These are phyloP conservation scores for Ammodytes marinus DNA, from an alignment of 2,113 vertebrate genomes.

Conservation along the genomic window DNA sequence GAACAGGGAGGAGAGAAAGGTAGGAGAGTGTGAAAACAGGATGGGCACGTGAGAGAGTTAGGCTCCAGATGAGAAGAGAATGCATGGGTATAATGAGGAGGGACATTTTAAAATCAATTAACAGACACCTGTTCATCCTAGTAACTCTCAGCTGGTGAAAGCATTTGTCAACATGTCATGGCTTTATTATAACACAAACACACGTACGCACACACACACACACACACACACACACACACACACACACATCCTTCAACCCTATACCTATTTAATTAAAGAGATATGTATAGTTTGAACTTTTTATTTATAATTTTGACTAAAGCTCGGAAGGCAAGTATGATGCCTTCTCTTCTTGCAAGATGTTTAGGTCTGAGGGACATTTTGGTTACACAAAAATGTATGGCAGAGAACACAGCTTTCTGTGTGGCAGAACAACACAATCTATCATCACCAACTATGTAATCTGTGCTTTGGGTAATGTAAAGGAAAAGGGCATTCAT, in stretches of 20 bases:
- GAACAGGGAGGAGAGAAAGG: slow-evolving; percentile 29
- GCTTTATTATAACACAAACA: background rate
- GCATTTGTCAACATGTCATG: slow-evolving; percentile 25
- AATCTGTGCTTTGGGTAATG: background rate
- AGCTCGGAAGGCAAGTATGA: background rate
- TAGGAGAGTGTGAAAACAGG: slow-evolving; percentile 37
- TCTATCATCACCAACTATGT: background rate
- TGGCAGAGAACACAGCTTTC: background rate
- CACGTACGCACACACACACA: background rate
- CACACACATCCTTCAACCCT: too few relatives aligned
- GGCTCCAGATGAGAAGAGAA: background rate
- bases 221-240: too few relatives aligned
- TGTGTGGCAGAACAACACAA: background rate
- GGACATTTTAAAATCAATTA: slow-evolving; percentile 22
- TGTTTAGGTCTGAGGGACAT: background rate
- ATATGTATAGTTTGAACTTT: background rate
- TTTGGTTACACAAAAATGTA: background rate
- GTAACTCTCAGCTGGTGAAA: slow-evolving; percentile 40
- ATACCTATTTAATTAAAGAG: slow-evolving; percentile 7
- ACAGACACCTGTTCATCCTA: slow-evolving; percentile 44
- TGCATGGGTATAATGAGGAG: slow-evolving; percentile 17
- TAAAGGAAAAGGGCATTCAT: slow-evolving; percentile 2
- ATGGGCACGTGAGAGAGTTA: slow-evolving; percentile 30
- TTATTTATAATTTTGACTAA: background rate
- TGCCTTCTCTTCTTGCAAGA: background rate